Percentiles rank a stretch among this genome's conserved stretches.
Conservation (phyloP, 2,797 vertebrate genomes). For the Capromys pilorides region DNA sequence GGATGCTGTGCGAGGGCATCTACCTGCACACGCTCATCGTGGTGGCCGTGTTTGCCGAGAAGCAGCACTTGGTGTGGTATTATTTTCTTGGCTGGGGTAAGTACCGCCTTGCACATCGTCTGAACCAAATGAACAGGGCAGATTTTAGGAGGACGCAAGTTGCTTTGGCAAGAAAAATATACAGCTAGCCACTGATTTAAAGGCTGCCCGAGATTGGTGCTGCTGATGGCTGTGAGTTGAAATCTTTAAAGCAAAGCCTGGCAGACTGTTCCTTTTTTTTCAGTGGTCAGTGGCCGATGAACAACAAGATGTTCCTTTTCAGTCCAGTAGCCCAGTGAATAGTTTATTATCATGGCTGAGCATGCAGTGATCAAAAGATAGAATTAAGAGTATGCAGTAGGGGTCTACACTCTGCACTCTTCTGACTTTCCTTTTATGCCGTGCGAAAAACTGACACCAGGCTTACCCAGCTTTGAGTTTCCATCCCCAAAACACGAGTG, state of each 20-base stretch:
- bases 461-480: neutral
- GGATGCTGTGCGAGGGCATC: constrained; percentile 99
- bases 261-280: neutral
- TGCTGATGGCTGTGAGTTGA: neutral
- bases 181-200: neutral
- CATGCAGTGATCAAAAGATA: neutral
- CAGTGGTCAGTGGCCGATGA: neutral
- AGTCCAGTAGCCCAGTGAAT: neutral
- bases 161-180: neutral
- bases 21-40: constrained; percentile 98
- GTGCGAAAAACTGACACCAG: neutral
- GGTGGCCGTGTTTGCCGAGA: constrained; percentile 98
- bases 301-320: neutral
- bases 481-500: constrained; percentile 56
- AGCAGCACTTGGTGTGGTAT: constrained; percentile 98
- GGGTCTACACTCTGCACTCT: neutral
- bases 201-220: neutral
- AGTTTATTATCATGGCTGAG: neutral
- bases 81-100: constrained; percentile 98
- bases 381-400: neutral
- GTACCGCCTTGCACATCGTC: constrained; percentile 58
- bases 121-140: neutral
- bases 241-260: neutral
- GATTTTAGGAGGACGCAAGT: neutral
- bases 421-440: neutral